Evolutionary conservation across 2,113 vertebrate genomes (phyloP), one percentile per base, ranked within the genome.

Genomic region (Heterotis niloticus): DNA sequence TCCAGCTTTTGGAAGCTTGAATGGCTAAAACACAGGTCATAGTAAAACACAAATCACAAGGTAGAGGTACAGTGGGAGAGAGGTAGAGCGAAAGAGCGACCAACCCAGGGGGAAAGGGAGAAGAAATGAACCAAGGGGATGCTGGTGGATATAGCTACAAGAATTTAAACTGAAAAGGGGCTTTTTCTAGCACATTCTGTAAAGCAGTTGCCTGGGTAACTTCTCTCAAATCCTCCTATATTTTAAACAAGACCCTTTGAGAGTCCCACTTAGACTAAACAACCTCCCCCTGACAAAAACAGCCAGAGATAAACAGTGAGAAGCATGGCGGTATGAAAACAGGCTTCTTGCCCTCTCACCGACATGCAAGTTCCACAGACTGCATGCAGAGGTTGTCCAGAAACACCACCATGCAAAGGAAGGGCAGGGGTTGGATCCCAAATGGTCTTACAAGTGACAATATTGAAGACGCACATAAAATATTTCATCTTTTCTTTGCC

Each of bases 1-100:
- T 77, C 73, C 81, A 54, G 82, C 54, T 75, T 88, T 86, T 84
- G 76, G 78, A 77, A 82, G 68, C 65, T 88, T 79, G 65, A 83
- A 88, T 87, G 84, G 83, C 87, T 88, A 82, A 87, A 88, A 79
- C 75, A 84, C 85, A 86, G 85, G 79, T 86, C 81, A 83, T 83
- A 79, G 64, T 87, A 87, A 88, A 91, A 88, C 75, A 81, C 80
- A 87, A 80, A 85, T 81, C 82, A 82, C 78, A 62, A 80, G n/a
- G 60, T 81, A 81, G 77, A 69, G 54, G 82, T 26, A 10, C 29
- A 4, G 62, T 12, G 54, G 34, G n/a, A 24, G 10, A 23, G 0
- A 10, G 20, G 51, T 9, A 18, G 13, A 20, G 16, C 7, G 34
- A 44, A 7, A 44, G 34, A 7, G 34, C 2, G 34, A 44, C 34